Base-by-base conservation (phyloP, 2,113 vertebrate species). In the Misgurnus mizolepis region DNA sequence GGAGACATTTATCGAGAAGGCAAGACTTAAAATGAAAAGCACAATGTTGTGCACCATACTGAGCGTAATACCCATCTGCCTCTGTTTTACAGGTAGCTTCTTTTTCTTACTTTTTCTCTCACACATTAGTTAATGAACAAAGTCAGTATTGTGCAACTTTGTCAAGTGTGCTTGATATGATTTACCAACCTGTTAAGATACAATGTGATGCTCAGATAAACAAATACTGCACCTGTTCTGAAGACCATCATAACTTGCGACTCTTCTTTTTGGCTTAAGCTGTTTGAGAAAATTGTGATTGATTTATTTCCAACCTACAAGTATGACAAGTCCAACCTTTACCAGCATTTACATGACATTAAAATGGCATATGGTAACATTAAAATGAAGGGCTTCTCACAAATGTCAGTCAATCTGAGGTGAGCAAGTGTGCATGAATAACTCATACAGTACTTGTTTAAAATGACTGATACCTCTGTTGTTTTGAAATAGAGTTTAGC, bases 1-100 rank as follows among this genome's bases (percentile, higher is more conserved):
- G 79, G 41, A 67, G 47, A 80, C 76, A 79, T 84, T 76, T 76
- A 74, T 84, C 70, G 65, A 66, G 45, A 66, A 60, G 69, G 15
- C 60, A 82, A 88, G 81, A 81, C 34, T 49, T 64, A 40, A 83
- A 80, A 76, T 80, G 71, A 82, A 84, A 73, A 56, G 64, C 67
- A 74, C 83, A 10, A 4, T 77, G 64, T 47, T 80, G 66, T 80
- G 58, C 72, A 22, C 47, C 82, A 58, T 75, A 58, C 58, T 71
- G 82, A 61, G 82, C 27, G 55, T 34, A 41, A 80, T 76, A 56
- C 55, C 65, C 65, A 76, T 43, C 73, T 70, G 66, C 66, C 72
- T 58, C 18, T 55, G 49, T 8, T n/a, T 80, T 27, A n/a, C n/a
- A n/a, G n/a, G n/a, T n/a, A n/a, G 55, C 70, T 75, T 4, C 22